Evolutionary conservation across 2,888 invertebrate species (phyloP).

Genomic region (Epinotia demarniana): DNA sequence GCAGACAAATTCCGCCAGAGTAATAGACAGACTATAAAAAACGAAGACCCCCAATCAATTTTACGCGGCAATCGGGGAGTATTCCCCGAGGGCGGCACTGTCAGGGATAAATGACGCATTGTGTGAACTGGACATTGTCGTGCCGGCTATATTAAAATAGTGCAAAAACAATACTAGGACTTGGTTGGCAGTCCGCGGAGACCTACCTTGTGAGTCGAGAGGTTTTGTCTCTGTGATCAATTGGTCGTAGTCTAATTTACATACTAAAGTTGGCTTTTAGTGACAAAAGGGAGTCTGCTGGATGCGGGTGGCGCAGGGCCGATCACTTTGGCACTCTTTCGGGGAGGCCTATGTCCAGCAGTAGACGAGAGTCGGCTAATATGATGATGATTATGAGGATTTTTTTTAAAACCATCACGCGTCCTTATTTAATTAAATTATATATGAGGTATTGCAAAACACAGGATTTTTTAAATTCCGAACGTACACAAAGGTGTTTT

Average conservation of each 20-base stretch:
- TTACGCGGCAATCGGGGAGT: conserved; percentile 53
- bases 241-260: not conserved
- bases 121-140: conserved; percentile 12
- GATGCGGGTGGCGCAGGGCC: too few species aligned
- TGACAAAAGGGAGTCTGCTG: too few species aligned
- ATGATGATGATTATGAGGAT: too few species aligned
- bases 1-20: conserved; percentile 41
- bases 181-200: not conserved
- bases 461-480: too few species aligned
- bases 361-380: too few species aligned
- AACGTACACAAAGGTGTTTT: too few species aligned
- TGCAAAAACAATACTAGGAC: conserved; percentile 4
- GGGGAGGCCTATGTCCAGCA: too few species aligned
- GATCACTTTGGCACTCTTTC: too few species aligned
- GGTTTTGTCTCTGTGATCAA: not conserved
- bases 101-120: conserved; percentile 36
- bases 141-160: conserved; percentile 7
- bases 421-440: too few species aligned
- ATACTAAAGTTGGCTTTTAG: not conserved
- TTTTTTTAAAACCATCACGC: too few species aligned
- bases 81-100: conserved; percentile 42
- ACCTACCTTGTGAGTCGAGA: not conserved
- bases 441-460: too few species aligned
- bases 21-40: conserved; percentile 51
- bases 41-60: conserved; percentile 56